Evolutionary conservation across 2,113 vertebrate species (phyloP).

Genomic region (Notechis scutatus): DNA sequence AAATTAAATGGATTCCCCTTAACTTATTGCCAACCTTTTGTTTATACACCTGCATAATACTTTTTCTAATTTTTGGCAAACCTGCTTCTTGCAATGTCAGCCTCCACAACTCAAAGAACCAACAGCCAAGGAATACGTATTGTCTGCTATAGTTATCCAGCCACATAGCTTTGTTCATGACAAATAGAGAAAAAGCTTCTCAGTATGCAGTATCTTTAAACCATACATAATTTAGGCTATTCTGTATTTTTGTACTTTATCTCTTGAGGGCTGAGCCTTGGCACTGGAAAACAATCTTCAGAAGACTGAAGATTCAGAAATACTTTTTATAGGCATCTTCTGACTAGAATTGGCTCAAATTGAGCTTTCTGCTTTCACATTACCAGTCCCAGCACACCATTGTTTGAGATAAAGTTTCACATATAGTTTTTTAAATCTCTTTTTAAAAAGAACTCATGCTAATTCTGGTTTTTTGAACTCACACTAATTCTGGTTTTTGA

Average conservation of each 20-base stretch:
- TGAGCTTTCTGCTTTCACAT: neutral
- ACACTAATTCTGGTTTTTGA: conserved; percentile 7
- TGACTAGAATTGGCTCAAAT: neutral
- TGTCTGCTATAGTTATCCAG: neutral
- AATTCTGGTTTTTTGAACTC: neutral
- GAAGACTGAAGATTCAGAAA: neutral
- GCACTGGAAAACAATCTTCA: neutral
- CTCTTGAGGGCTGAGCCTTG: neutral
- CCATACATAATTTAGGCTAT: neutral
- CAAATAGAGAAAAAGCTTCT: neutral
- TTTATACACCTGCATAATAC: neutral
- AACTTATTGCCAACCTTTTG: neutral
- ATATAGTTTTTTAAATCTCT: neutral
- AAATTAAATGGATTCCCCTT: neutral
- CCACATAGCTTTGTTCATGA: neutral
- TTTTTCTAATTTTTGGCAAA: neutral
- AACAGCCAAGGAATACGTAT: neutral
- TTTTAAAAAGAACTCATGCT: neutral
- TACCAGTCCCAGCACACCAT: neutral
- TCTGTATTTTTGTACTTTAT: neutral
- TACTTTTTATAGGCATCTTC: neutral
- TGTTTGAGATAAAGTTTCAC: neutral
- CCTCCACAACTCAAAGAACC: neutral
- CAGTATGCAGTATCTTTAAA: neutral
- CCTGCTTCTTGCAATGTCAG: neutral